Conservation (phyloP, 2,113 vertebrate genomes). For the Pycnonotus jocosus region DNA sequence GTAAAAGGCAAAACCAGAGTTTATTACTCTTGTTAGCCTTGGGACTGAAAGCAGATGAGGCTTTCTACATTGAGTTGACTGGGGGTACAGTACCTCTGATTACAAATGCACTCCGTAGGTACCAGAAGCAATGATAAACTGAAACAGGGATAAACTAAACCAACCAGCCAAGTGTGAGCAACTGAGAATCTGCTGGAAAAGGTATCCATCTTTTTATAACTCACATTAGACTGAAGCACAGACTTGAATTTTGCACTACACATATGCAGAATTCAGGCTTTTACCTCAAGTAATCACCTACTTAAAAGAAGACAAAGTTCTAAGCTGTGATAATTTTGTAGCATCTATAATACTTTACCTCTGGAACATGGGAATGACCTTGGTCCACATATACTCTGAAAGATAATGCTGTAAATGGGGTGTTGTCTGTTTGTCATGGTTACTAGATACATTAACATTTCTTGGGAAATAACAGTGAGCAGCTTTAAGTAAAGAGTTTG, state of each 20-base stretch:
- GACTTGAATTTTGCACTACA: background rate
- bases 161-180: background rate
- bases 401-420: background rate
- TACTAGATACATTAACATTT: background rate
- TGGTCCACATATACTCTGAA: background rate
- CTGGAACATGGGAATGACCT: background rate
- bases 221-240: background rate
- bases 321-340: background rate
- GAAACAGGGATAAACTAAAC: background rate
- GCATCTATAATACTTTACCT: background rate
- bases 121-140: background rate
- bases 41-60: background rate
- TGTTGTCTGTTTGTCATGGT: background rate
- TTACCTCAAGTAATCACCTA: background rate
- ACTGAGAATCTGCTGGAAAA: background rate
- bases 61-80: background rate
- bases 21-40: background rate
- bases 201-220: background rate
- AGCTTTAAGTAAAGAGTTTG: background rate
- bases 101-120: background rate
- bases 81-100: background rate
- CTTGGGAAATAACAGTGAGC: background rate
- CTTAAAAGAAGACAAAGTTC: background rate
- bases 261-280: background rate
- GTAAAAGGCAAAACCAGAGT: background rate